A percentile compares a stretch with the other conserved stretches of the same genome.
Evolutionary conservation across 2,888 invertebrate species (phyloP).

Genomic region (Papilio demoleus): DNA sequence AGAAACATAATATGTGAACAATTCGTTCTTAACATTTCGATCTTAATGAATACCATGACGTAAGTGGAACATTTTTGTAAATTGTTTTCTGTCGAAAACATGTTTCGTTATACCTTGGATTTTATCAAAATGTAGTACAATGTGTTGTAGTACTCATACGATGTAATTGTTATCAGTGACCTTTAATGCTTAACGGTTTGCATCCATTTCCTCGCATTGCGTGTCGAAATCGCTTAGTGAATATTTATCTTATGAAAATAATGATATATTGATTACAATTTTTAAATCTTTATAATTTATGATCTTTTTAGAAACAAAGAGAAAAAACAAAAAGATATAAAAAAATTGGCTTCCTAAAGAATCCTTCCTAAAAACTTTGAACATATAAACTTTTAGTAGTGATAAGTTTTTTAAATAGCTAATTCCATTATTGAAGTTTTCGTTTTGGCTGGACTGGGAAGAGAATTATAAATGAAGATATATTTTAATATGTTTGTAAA

Average conservation of each 20-base stretch:
- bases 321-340: no score
- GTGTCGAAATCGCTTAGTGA: slow-evolving; percentile 1
- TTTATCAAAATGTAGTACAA: slow-evolving; percentile 1
- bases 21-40: background rate
- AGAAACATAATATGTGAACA: background rate
- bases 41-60: background rate
- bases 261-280: background rate
- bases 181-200: background rate
- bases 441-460: no score
- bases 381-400: no score
- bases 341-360: no score
- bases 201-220: slow-evolving; percentile 1
- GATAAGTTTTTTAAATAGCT: no score
- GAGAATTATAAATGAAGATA: no score
- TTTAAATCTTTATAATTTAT: no score
- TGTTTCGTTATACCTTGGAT: background rate
- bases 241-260: background rate
- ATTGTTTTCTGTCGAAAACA: background rate
- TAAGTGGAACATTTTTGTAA: background rate
- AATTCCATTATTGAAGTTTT: no score
- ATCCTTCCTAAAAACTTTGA: no score
- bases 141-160: no score
- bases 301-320: no score
- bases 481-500: no score
- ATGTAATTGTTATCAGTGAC: background rate